These are phyloP conservation scores for Zophobas atratus DNA, from an alignment of 1,140 invertebrate genomes.

Conservation along the genomic window DNA sequence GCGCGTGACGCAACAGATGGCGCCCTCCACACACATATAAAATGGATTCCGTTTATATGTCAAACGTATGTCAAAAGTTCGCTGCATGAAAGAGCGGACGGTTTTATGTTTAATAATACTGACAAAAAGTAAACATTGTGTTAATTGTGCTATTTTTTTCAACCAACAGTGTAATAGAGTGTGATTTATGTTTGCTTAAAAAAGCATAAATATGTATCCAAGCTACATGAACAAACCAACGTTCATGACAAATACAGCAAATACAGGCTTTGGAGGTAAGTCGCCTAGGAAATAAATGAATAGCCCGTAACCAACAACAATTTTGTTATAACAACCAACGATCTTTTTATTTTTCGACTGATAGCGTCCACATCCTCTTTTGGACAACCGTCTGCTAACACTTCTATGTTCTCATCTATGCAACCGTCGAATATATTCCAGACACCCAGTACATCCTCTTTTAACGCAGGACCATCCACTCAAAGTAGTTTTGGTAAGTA, in stretches of 20 bases:
- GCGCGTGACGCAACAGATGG: too few species aligned
- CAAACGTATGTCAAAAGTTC: too few species aligned
- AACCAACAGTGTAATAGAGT: too few species aligned
- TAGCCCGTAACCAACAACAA: too few species aligned
- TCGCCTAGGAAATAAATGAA: background rate
- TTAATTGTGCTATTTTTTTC: background rate
- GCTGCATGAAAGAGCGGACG: too few species aligned
- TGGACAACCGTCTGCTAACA: conserved; percentile 30
- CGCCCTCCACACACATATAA: too few species aligned
- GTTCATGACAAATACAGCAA: conserved; percentile 17
- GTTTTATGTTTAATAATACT: too few species aligned
- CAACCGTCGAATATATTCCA: conserved; percentile 40
- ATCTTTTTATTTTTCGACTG: background rate
- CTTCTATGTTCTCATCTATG: conserved; percentile 31
- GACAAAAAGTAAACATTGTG: background rate
- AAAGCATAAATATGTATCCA: conserved; percentile 32
- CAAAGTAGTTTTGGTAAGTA: conserved; percentile 31
- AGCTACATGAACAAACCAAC: conserved; percentile 23
- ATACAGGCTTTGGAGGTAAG: conserved; percentile 29
- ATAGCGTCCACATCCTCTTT: conserved; percentile 28
- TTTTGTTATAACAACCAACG: too few species aligned
- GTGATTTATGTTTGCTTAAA: too few species aligned
- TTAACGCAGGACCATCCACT: background rate
- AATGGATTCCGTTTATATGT: too few species aligned
- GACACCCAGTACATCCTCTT: conserved; percentile 5